These are phyloP conservation scores for Anhinga rufa DNA, from an alignment of 2,113 vertebrate genomes.

Conservation along the genomic window DNA sequence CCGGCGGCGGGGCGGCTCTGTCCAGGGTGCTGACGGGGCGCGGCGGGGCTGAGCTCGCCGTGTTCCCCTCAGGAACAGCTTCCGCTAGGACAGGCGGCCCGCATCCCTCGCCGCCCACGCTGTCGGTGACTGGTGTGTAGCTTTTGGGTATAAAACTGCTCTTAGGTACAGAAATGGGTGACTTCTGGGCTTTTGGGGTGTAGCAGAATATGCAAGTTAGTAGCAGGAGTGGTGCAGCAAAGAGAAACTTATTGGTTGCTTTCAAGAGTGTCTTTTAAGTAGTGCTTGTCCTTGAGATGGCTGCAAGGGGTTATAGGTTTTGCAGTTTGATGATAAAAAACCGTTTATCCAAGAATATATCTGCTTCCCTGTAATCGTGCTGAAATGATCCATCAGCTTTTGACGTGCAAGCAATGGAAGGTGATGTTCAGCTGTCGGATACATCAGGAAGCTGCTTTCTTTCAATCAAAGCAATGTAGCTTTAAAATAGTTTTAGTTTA, in stretches of 20 bases:
- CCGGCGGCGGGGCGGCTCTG: not conserved
- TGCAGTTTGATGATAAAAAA: not conserved
- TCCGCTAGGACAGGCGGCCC: not conserved
- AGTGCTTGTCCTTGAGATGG: not conserved
- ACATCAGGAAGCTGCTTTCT: not conserved
- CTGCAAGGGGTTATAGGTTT: not conserved
- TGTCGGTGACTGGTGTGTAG: fast-evolving
- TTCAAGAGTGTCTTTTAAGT: not conserved
- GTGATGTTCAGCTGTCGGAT: not conserved
- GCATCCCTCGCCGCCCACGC: fast-evolving
- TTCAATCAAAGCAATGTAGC: not conserved
- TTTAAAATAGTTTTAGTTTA: not conserved
- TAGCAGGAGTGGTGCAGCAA: too few relatives aligned
- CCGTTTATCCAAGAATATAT: not conserved
- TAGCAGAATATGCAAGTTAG: not conserved
- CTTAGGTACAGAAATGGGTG: not conserved
- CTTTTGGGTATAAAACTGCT: not conserved
- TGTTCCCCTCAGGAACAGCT: not conserved
- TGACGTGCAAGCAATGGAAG: not conserved
- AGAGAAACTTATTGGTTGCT: not conserved
- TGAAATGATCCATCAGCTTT: not conserved
- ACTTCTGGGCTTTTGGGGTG: too few relatives aligned
- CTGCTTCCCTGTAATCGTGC: fast-evolving
- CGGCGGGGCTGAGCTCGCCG: too few relatives aligned
- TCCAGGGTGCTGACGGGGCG: constrained; percentile 53